Evolutionary conservation across 2,888 invertebrate species (phyloP).

Genomic region (Tinea trinotella): DNA sequence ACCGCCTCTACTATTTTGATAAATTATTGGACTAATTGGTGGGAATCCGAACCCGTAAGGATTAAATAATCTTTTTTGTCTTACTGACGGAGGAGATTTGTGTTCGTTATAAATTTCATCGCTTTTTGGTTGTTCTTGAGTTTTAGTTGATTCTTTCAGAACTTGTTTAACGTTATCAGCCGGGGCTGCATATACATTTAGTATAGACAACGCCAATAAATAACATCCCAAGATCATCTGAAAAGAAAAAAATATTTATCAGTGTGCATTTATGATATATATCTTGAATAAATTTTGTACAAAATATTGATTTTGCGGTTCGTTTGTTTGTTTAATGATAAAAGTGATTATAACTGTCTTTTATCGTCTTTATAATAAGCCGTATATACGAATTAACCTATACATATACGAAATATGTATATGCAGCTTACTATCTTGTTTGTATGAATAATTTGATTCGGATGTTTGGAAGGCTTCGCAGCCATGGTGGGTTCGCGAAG

Average conservation of each 20-base stretch:
- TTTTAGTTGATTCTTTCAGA: neutral
- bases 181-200: conserved; percentile 33
- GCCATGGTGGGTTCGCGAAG: too few relatives aligned
- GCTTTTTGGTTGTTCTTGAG: neutral
- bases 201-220: neutral
- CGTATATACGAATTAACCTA: too few relatives aligned
- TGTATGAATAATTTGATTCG: too few relatives aligned
- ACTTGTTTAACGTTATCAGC: conserved; percentile 28
- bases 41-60: conserved; percentile 34
- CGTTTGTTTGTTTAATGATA: too few relatives aligned
- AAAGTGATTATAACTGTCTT: too few relatives aligned
- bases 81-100: conserved; percentile 12
- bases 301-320: too few relatives aligned
- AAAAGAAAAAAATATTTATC: conserved; percentile 30
- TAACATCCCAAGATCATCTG: conserved; percentile 42
- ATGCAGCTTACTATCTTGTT: too few relatives aligned
- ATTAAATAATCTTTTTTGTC: conserved; percentile 43
- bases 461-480: too few relatives aligned
- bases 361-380: too few relatives aligned
- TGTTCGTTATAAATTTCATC: neutral
- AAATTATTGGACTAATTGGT: conserved; percentile 30
- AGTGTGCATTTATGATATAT: too few relatives aligned
- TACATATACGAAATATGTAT: too few relatives aligned
- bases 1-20: conserved; percentile 22
- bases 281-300: too few relatives aligned